Percentiles rank a stretch among this genome's conserved stretches.
These are phyloP conservation scores for Cosmia trapezina DNA, from an alignment of 2,888 invertebrate genomes.

Conservation along the genomic window DNA sequence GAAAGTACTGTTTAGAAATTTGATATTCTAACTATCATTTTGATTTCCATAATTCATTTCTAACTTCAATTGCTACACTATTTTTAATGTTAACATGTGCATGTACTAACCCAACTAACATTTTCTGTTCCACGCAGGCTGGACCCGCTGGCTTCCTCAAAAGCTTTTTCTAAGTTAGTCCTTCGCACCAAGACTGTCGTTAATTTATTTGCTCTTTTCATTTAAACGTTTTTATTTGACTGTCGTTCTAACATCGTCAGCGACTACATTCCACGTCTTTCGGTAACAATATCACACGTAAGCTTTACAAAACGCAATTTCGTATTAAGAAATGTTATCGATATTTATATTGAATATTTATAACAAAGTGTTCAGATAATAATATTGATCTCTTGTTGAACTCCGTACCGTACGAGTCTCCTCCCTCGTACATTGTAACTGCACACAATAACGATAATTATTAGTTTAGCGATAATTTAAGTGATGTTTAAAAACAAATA, in stretches of 20 bases:
- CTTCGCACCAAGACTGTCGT: constrained; percentile 90
- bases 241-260: constrained; percentile 79
- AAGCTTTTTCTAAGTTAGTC: constrained; percentile 96
- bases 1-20: neutral
- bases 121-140: constrained; percentile 91
- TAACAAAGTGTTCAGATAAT: constrained; percentile 89
- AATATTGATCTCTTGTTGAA: constrained; percentile 81
- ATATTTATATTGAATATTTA: constrained; percentile 80
- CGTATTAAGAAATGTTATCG: constrained; percentile 77
- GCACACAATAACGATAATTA: constrained; percentile 87
- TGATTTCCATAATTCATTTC: neutral
- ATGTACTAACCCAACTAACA: constrained; percentile 73
- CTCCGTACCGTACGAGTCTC: constrained; percentile 74
- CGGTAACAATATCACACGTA: constrained; percentile 74
- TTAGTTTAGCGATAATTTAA: constrained; percentile 88
- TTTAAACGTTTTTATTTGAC: constrained; percentile 80
- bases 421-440: constrained; percentile 80
- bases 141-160: constrained; percentile 98
- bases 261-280: constrained; percentile 84
- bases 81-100: constrained; percentile 17
- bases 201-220: constrained; percentile 86
- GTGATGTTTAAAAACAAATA: constrained; percentile 83
- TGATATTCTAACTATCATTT: neutral
- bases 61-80: constrained; percentile 2
- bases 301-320: constrained; percentile 82